Evolutionary conservation across 37 sponge, comb jelly and placozoan genomes (phyloP), one percentile per base, ranked within the genome.

Genomic region (Cladorhizidae sp.): DNA sequence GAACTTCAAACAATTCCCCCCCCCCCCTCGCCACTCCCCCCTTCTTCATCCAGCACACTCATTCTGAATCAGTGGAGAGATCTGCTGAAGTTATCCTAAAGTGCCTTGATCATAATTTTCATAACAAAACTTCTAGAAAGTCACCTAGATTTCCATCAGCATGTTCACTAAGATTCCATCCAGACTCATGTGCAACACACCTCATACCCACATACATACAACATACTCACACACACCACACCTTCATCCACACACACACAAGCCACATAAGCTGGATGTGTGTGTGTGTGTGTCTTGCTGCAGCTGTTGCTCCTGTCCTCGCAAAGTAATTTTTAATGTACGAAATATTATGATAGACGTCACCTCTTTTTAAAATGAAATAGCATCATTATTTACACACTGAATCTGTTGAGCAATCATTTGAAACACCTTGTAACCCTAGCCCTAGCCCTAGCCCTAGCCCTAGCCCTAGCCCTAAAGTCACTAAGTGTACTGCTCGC

Each of bases 81-180:
- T 15, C 54, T 15, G 25, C 62, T 61, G 25, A 61, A 61, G 25
- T 61, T 23, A 26, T 61, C 62, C 8, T 26, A 61, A 61, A 61
- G 62, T n/a, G 62, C 62, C 62, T n/a, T 61, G 62, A 61, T 61
- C 62, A 61, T 17, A 12, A 54, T 17, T 54, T 54, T 54, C 55
- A 54, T 12, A 23, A 61, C 62, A 28, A 61, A 61, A 61, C 62
- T 61, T 23, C 62, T 61, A 61, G 62, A 61, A 61, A 61, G 62
- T 61, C 25, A 61, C 62, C 62, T 61, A 28, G 62, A 61, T 61
- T 61, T 61, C 62, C 62, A 61, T 22, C 62, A 61, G 62, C n/a
- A 61, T 11, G 25, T 22, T 61, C 62, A n/a, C 62, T 28, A 61
- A 61, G 17, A 61, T n/a, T 22, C 17, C 62, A 74, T 23, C 52